Conservation (phyloP, 2,113 vertebrate genomes). For the Ammodytes dubius region DNA sequence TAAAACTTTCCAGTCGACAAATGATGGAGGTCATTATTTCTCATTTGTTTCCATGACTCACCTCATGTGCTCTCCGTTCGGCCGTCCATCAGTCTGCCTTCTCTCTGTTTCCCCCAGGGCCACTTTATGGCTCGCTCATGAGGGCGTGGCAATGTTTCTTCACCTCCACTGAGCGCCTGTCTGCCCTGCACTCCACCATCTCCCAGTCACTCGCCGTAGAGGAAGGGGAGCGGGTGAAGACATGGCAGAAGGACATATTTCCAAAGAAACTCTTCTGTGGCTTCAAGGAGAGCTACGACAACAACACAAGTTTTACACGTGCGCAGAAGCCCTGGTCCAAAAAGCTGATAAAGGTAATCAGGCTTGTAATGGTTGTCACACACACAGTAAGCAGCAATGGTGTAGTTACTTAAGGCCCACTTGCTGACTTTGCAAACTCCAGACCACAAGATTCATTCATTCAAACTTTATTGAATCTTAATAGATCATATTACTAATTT, state of each 20-base stretch:
- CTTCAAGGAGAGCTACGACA: conserved; percentile 85
- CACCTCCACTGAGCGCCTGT: conserved; percentile 86
- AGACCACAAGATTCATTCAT: background rate
- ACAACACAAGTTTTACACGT: conserved; percentile 82
- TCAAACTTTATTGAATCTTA: too few relatives aligned
- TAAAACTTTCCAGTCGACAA: conserved; percentile 37
- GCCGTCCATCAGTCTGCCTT: conserved; percentile 17
- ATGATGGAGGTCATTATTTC: conserved; percentile 46
- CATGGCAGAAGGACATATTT: conserved; percentile 88
- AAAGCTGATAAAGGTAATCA: conserved; percentile 81
- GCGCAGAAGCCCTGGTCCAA: conserved; percentile 90
- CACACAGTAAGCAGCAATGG: background rate
- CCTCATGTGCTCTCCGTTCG: conserved; percentile 11
- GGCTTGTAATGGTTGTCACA: background rate
- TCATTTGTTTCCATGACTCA: conserved; percentile 64
- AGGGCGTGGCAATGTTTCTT: conserved; percentile 89
- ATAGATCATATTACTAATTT: too few relatives aligned
- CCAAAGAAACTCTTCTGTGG: conserved; percentile 88
- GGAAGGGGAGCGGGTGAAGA: conserved; percentile 83
- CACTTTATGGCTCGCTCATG: conserved; percentile 88
- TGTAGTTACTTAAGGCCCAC: background rate
- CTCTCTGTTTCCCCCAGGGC: conserved; percentile 74
- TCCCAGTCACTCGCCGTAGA: conserved; percentile 84
- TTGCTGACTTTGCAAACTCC: background rate
- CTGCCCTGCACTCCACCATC: conserved; percentile 84